Conservation (phyloP, 2,113 vertebrate genomes). For the Tupaia tana region DNA sequence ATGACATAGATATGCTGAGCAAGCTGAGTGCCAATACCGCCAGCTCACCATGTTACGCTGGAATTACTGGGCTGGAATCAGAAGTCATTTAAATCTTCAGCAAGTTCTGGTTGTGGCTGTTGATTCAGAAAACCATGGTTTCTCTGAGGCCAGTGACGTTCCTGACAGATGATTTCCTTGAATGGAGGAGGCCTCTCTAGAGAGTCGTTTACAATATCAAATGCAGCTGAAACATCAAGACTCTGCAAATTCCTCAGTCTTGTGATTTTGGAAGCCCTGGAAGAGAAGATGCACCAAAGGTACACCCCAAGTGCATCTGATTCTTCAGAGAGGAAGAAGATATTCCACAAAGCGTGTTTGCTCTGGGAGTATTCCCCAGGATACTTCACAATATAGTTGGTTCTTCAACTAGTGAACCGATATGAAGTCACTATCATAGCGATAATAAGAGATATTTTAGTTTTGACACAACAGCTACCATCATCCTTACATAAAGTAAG, state of each 20-base stretch:
- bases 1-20: constrained; percentile 12
- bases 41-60: constrained; percentile 61
- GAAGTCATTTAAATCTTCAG: constrained; percentile 76
- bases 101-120: constrained; percentile 35
- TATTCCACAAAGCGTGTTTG: not conserved
- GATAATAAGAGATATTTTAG: not conserved
- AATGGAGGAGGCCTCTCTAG: not conserved
- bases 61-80: constrained; percentile 74
- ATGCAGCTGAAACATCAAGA: not conserved
- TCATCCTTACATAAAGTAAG: not conserved
- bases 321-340: not conserved
- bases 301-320: not conserved
- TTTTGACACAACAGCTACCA: not conserved
- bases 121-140: constrained; percentile 51
- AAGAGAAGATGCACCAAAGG: not conserved
- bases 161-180: not conserved
- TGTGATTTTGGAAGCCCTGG: not conserved
- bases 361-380: not conserved
- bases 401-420: not conserved
- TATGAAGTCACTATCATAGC: too few relatives aligned
- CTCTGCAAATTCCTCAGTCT: constrained; percentile 40
- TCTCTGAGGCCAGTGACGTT: not conserved
- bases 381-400: not conserved
- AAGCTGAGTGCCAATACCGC: constrained; percentile 45
- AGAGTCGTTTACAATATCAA: not conserved